Evolutionary conservation across 1,140 invertebrate genomes (phyloP), one percentile per base, ranked within the genome.

Genomic region (Eurosta solidaginis): DNA sequence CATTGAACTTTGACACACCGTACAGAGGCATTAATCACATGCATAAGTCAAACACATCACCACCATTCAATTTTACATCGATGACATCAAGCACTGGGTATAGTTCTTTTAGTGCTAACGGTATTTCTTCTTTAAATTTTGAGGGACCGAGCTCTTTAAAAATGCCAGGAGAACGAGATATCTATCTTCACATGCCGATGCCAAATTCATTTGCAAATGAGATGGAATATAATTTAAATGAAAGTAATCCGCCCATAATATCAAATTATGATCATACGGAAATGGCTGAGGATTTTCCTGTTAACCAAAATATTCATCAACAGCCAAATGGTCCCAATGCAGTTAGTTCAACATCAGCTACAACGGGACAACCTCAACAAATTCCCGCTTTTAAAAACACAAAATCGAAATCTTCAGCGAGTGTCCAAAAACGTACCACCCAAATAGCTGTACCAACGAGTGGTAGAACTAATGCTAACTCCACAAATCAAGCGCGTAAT

Each of bases 251-350:
- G n/a, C 85, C 84, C 2, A 83, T 87, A 49, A 81, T 87, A 14
- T 83, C 78, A 14, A 87, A 87, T 68, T 87, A 87, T 77, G 84
- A 87, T 76, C 83, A 85, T 52, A 83, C 81, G 77, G 86, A 88
- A 52, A 82, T 85, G 82, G 82, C 82, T 47, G 86, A 88, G 78
- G 87, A 88, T 75, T 88, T 88, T 76, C 84, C 86, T n/a, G 86
- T 88, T 27, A 87, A 87, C 75, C 84, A 83, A 68, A 87, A 25
- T 50, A 80, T 20, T 44, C 82, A 77, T 80, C 84, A 68, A 42
- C 75, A 20, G 6, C 36, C 22, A 1, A 63, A 49, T 25, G 77
- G 33, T 9, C 9, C 77, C 9, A 73, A 78, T 54, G 63, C 78
- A n/a, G 63, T 77, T 10, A 79, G 77, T 77, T 79, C 78, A 44